Evolutionary conservation across 2,797 vertebrate species (phyloP).

Genomic region (Eulemur albifrons): DNA sequence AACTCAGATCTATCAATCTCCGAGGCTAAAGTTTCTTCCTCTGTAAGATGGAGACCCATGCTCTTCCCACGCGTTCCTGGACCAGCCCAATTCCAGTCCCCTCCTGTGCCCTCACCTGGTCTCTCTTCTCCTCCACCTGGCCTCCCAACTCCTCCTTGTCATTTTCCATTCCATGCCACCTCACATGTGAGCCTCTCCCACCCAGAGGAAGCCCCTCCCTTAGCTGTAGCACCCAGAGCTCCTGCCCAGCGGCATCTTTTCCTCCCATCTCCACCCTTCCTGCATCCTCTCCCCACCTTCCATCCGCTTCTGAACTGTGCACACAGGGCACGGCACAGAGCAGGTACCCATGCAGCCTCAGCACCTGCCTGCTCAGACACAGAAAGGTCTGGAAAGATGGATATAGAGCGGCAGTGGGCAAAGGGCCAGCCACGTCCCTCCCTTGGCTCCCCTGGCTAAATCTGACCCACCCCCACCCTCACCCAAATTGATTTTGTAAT

Average conservation of each 20-base stretch:
- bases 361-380: not conserved
- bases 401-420: not conserved
- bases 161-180: not conserved
- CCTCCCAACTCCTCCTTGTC: not conserved
- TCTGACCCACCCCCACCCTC: not conserved
- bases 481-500: conserved; percentile 60
- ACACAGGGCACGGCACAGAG: not conserved
- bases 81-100: not conserved
- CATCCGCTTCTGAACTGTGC: not conserved
- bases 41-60: not conserved
- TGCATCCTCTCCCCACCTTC: not conserved
- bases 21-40: not conserved
- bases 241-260: not conserved
- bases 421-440: not conserved
- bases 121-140: not conserved
- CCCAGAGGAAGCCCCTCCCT: not conserved
- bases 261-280: not conserved
- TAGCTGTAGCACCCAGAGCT: not conserved
- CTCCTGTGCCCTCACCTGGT: not conserved
- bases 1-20: not conserved
- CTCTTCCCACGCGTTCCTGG: not conserved
- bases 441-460: not conserved
- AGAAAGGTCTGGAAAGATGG: not conserved
- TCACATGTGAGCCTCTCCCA: not conserved
- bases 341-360: not conserved